phyloP scores from a whole-genome alignment of 2,888 invertebrate genomes.

The Papilio demoleus region DNA sequence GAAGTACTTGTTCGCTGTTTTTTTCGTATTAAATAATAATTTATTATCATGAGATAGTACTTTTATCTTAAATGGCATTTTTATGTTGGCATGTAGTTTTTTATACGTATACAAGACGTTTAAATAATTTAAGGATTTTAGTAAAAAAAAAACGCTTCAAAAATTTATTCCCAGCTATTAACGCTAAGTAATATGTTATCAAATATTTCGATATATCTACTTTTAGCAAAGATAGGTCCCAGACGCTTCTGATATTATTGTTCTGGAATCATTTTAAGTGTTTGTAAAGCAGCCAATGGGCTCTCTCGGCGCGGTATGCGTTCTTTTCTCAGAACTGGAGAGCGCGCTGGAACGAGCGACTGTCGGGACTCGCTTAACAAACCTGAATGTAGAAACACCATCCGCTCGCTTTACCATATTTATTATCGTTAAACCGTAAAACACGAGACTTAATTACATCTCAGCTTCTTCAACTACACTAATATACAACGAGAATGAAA shows the following conservation, averaged over 20 bases:
- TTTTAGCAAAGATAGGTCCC: background rate
- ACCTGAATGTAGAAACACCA: constrained; percentile 37
- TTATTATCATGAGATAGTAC: no score
- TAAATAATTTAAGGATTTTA: no score
- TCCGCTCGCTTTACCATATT: constrained; percentile 40
- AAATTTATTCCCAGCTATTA: background rate
- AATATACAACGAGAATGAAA: background rate
- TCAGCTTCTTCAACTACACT: background rate
- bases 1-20: no score
- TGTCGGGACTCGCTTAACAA: constrained; percentile 45
- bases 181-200: background rate
- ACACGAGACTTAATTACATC: constrained; percentile 21
- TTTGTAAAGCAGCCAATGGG: constrained; percentile 70
- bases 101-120: no score
- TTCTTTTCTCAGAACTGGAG: constrained; percentile 79
- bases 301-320: constrained; percentile 72
- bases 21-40: no score
- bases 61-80: no score
- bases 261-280: constrained; percentile 52
- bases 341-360: constrained; percentile 48
- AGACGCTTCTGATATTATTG: constrained; percentile 6
- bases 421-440: constrained; percentile 33
- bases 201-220: background rate
- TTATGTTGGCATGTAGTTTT: no score
- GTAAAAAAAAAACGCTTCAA: no score